These are phyloP conservation scores for Drepana falcataria DNA, from an alignment of 2,888 invertebrate genomes.

Conservation along the genomic window DNA sequence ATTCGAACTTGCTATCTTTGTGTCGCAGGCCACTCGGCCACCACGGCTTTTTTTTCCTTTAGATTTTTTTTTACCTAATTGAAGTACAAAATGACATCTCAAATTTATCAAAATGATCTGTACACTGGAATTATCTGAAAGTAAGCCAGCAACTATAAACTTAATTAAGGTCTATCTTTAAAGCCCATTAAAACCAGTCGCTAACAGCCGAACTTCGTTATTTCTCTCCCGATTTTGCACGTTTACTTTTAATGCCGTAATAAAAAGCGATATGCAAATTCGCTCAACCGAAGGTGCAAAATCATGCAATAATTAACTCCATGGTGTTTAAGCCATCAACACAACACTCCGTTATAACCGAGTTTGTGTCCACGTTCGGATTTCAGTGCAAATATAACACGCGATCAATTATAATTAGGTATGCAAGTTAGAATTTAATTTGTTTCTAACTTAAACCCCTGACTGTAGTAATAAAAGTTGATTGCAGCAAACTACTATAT, in stretches of 20 bases:
- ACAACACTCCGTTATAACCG: slow-evolving; percentile 5
- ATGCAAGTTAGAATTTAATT: neutral
- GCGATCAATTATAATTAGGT: slow-evolving; percentile 1
- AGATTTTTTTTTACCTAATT: neutral
- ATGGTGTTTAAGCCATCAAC: slow-evolving; percentile 18
- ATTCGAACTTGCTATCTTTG: no score
- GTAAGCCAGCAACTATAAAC: neutral
- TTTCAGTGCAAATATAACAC: slow-evolving; percentile 3
- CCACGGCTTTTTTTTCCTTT: no score
- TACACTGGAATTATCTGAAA: neutral
- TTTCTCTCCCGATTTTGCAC: slow-evolving; percentile 17
- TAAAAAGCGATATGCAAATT: slow-evolving; percentile 25
- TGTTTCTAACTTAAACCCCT: no score
- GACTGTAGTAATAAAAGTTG: no score
- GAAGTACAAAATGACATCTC: neutral
- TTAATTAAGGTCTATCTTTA: neutral
- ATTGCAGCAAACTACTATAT: no score
- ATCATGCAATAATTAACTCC: slow-evolving; percentile 26
- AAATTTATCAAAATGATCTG: neutral
- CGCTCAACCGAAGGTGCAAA: slow-evolving; percentile 19
- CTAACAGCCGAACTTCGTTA: slow-evolving; percentile 10
- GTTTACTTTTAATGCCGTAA: slow-evolving; percentile 13
- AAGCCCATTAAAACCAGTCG: neutral
- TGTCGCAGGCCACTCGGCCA: no score
- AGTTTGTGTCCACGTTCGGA: neutral